Conservation (phyloP, 2,888 invertebrate species). For the Rhamphomyia laevipes region DNA sequence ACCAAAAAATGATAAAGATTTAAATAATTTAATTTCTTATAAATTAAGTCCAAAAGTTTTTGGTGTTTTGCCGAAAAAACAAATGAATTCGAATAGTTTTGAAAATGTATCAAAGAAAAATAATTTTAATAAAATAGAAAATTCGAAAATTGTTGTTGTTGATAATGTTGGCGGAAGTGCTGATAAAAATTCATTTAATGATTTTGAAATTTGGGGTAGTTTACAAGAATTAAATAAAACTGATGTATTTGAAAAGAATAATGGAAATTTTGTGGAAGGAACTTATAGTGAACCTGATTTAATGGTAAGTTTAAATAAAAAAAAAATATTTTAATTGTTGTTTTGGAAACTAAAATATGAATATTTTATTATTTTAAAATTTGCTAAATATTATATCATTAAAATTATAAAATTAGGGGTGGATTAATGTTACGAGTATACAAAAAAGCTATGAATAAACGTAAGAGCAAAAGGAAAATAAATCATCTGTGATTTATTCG, state of each 20-base stretch:
- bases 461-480: too few relatives aligned
- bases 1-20: constrained; percentile 10
- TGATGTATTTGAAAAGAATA: constrained; percentile 6
- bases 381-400: too few relatives aligned
- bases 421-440: too few relatives aligned
- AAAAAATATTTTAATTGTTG: too few relatives aligned
- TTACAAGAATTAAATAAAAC: constrained; percentile 45
- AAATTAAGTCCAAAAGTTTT: constrained; percentile 58
- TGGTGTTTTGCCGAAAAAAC: constrained; percentile 30
- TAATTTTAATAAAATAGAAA: constrained; percentile 18
- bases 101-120: constrained; percentile 29
- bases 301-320: constrained; percentile 38
- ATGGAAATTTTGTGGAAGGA: constrained; percentile 29
- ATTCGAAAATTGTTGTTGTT: constrained; percentile 14
- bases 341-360: too few relatives aligned
- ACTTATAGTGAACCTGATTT: constrained; percentile 58
- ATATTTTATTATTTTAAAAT: too few relatives aligned
- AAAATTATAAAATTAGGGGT: too few relatives aligned
- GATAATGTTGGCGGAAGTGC: constrained; percentile 13
- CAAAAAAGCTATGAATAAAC: too few relatives aligned
- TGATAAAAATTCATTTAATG: constrained; percentile 1
- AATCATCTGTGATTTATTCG: too few relatives aligned
- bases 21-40: constrained; percentile 31
- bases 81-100: constrained; percentile 25
- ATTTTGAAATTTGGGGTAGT: constrained; percentile 46